Base-by-base conservation (phyloP, 2,888 invertebrate genomes). In the Drosophila mulleri region DNA sequence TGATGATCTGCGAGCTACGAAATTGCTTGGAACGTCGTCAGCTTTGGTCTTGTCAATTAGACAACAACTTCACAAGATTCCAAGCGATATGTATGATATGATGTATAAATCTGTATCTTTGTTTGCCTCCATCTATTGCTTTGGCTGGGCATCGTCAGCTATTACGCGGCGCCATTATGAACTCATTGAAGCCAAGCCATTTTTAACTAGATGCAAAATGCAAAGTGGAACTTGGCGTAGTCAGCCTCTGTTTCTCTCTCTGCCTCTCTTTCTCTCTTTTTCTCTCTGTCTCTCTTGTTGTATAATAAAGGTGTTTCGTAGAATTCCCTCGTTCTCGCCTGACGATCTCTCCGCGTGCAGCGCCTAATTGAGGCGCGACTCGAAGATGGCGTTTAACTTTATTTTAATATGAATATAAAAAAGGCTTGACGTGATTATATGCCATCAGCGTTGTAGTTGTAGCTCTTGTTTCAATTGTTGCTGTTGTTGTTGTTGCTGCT, bases 361-460 rank as follows among this genome's bases (percentile, higher is more conserved):
- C 68, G 63, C 20, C 64, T 75, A 80, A 83, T 86, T 78, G 70
- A 72, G 72, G 65, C 69, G 64, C 69, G 66, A 75, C 80, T 65
- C 72, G 77, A 89, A 88, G 87, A 88, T 88, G 89, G 87, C 77
- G 90, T 89, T 85, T 80, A 75, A 71, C 59, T 64, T 77, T 77
- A 81, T 75, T 88, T 75, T 77, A 82, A 88, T 83, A 85, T 72
- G 83, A 61, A 68, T 71, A 57, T 54, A 60, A 64, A 57, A 66
- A 75, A 78, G 83, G 84, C 83, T 89, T 90, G 89, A 91, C 92
- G 91, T 92, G 92, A 91, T 91, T 92, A 85, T 82, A 86, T 85
- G 82, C 82, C 87, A 92, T 92, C 89, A 91, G 75, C 78, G 79
- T 72, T 64, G 59, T 67, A 59, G 45, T 32, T 39, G 52, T 42